Base-by-base conservation (phyloP, 2,797 vertebrate species). In the Nyctalus aviator region DNA sequence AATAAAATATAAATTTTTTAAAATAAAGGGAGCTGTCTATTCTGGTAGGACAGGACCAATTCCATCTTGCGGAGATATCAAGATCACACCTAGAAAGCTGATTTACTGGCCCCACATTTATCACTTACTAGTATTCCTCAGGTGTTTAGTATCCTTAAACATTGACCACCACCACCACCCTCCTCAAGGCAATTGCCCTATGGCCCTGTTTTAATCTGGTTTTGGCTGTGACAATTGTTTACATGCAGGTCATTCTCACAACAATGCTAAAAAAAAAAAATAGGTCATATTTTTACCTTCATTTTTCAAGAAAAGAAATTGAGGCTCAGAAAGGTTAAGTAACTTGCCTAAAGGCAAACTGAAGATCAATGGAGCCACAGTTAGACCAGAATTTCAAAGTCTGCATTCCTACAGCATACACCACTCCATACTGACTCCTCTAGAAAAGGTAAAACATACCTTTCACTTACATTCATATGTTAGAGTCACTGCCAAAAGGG, bases 221-320 rank as follows among this genome's bases (percentile, higher is more conserved):
- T 92, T 91, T 82, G 14, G 35, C 9, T 48, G 20, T 64, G 44
- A 84, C 78, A 84, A n/a, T 6, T 64, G 27, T 78, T 94, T 32
- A 17, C 1, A 15, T 21, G 6, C 21, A 77, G 86, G 89, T 69
- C 57, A 48, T 72, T 21, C 14, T 81, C 15, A 68, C 46, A 90
- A 15, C 88, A 55, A 82, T 90, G 68, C 86, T 84, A 64, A 90
- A 92, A 89, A 92, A 64, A 90, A 92, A 89, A 92, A 86, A 94
- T 12, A 82, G 76, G 35, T 68, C 13, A 25, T 55, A 64, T 87
- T 72, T 68, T 93, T 89, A 57, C 66, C 8, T 15, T 14, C 14
- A 0, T 75, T 96, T 96, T 96, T 94, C 30, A 92, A 91, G 75
- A 30, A 12, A 96, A 50, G 57, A 97, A 93, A 73, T 8, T 64